Evolutionary conservation across 2,113 vertebrate species (phyloP).

Genomic region (Ptychochromis oligacanthus): DNA sequence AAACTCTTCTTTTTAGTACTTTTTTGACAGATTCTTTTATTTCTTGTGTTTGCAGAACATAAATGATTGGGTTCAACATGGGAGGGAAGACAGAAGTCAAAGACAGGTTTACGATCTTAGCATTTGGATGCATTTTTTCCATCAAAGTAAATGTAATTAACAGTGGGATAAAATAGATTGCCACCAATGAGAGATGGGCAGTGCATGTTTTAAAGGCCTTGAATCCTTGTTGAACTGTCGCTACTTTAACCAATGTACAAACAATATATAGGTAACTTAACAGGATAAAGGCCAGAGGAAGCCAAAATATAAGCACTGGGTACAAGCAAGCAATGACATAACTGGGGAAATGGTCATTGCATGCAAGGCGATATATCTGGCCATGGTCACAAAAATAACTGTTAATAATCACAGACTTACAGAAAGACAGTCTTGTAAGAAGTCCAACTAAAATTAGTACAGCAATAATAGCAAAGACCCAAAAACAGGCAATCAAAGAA

Average conservation of each 20-base stretch:
- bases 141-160: constrained; percentile 54
- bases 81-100: constrained; percentile 64
- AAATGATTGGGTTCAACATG: constrained; percentile 71
- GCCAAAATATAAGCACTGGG: constrained; percentile 54
- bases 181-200: constrained; percentile 61
- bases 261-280: constrained; percentile 57
- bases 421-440: constrained; percentile 73
- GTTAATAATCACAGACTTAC: constrained; percentile 66
- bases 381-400: constrained; percentile 79
- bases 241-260: constrained; percentile 51
- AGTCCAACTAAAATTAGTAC: constrained; percentile 33
- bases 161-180: constrained; percentile 64
- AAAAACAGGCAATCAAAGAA: constrained; percentile 49
- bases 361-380: constrained; percentile 64
- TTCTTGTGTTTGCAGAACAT: constrained; percentile 72
- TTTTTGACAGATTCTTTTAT: constrained; percentile 61
- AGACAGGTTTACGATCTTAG: constrained; percentile 74
- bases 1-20: constrained; percentile 12
- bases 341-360: constrained; percentile 66
- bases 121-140: constrained; percentile 61
- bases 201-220: constrained; percentile 67
- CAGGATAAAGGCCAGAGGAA: constrained; percentile 62
- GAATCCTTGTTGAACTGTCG: constrained; percentile 37
- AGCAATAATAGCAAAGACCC: constrained; percentile 43
- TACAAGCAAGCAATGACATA: constrained; percentile 21